Percentiles rank a stretch among this genome's conserved stretches.
Evolutionary conservation across 2,797 vertebrate genomes (phyloP).

Genomic region (Lepilemur ruficaudatus): DNA sequence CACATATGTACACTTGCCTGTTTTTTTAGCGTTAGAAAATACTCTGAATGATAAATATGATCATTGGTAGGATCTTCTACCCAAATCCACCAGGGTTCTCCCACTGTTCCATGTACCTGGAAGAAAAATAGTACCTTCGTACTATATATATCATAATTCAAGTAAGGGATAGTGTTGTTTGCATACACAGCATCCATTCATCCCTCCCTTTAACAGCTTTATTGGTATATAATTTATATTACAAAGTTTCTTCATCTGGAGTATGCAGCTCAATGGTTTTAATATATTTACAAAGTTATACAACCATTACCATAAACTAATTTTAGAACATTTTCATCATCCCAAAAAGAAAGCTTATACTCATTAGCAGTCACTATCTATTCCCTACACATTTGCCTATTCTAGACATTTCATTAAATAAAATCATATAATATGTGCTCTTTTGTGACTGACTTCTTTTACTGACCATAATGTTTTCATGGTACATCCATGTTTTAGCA

Average conservation of each 20-base stretch:
- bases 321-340: conserved; percentile 32
- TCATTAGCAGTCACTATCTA: not conserved
- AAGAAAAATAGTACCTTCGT: conserved; percentile 46
- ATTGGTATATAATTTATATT: not conserved
- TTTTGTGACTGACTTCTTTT: not conserved
- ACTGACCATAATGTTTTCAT: not conserved
- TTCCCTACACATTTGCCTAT: not conserved
- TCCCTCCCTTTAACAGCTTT: not conserved
- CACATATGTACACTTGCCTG: conserved; percentile 86
- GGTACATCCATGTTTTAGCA: not conserved
- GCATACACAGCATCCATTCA: not conserved
- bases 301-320: not conserved
- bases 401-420: not conserved
- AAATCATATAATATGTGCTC: not conserved
- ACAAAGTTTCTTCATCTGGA: conserved; percentile 6
- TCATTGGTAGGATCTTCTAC: conserved; percentile 98
- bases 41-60: conserved; percentile 99
- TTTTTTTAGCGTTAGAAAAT: conserved; percentile 97
- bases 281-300: conserved; percentile 26
- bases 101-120: conserved; percentile 94
- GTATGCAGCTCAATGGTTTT: not conserved
- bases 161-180: not conserved
- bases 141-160: not conserved
- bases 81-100: conserved; percentile 99
- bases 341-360: not conserved